Evolutionary conservation across 2,888 invertebrate species (phyloP).

Genomic region (Phlogophora meticulosa): DNA sequence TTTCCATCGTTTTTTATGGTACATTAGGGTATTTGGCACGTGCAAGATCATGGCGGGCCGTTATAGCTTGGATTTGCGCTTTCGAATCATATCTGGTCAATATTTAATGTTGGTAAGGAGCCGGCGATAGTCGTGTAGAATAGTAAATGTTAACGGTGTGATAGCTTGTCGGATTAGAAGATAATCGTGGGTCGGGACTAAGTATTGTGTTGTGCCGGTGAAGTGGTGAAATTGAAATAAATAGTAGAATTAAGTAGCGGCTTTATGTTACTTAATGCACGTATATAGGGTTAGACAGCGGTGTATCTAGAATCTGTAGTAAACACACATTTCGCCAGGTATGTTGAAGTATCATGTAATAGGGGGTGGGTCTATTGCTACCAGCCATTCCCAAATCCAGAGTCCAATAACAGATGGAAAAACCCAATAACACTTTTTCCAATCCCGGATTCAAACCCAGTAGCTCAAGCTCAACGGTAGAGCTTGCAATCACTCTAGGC

Average conservation of each 20-base stretch:
- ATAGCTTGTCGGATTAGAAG: not conserved
- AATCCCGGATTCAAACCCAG: too few species aligned
- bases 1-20: slow-evolving; percentile 61
- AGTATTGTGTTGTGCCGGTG: not conserved
- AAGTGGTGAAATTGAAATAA: not conserved
- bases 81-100: slow-evolving; percentile 51
- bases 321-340: too few species aligned
- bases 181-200: not conserved
- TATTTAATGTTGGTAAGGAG: slow-evolving; percentile 20
- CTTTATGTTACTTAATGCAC: not conserved
- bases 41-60: slow-evolving; percentile 34
- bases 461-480: too few species aligned
- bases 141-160: slow-evolving; percentile 23
- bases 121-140: not conserved
- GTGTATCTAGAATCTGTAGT: too few species aligned
- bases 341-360: too few species aligned
- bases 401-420: too few species aligned
- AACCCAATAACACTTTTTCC: too few species aligned
- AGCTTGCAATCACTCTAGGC: too few species aligned
- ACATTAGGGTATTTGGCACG: slow-evolving; percentile 51
- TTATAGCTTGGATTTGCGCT: slow-evolving; percentile 44
- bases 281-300: too few species aligned
- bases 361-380: too few species aligned
- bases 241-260: not conserved
- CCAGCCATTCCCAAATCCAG: too few species aligned